Evolutionary conservation across 1,140 invertebrate genomes (phyloP).

Genomic region (Hetaerina americana): DNA sequence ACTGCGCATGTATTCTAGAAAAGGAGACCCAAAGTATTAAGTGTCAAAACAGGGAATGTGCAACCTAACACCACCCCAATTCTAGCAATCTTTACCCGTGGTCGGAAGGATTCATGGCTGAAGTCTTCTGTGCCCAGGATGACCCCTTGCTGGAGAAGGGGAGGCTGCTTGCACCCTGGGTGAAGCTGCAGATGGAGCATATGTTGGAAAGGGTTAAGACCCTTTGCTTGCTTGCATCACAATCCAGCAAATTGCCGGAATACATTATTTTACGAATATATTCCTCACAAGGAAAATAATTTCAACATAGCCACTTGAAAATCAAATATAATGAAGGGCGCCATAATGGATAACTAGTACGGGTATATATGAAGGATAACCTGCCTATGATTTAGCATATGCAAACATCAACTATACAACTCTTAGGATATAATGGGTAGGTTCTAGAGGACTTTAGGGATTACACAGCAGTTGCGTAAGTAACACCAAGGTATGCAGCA

Average conservation of each 20-base stretch:
- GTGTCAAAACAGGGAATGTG: background rate
- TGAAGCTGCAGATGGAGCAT: background rate
- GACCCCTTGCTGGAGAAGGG: background rate
- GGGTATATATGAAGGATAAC: no score
- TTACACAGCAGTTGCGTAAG: no score
- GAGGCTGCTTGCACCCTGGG: background rate
- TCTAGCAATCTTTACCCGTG: background rate
- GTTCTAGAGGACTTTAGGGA: no score
- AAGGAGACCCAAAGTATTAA: background rate
- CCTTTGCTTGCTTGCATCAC: background rate
- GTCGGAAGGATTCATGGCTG: background rate
- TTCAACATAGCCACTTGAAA: no score
- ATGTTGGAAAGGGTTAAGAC: background rate
- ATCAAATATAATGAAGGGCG: no score
- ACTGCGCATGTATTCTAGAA: background rate
- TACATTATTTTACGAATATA: no score
- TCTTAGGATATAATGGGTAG: no score
- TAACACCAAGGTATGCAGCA: no score
- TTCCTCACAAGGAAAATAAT: no score
- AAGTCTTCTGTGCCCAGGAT: background rate
- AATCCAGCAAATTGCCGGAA: background rate
- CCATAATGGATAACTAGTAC: no score
- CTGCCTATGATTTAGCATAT: no score
- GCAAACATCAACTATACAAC: no score
- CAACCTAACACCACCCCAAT: background rate